phyloP scores from a whole-genome alignment of 1,140 invertebrate species.

The Drosophila albomicans region DNA sequence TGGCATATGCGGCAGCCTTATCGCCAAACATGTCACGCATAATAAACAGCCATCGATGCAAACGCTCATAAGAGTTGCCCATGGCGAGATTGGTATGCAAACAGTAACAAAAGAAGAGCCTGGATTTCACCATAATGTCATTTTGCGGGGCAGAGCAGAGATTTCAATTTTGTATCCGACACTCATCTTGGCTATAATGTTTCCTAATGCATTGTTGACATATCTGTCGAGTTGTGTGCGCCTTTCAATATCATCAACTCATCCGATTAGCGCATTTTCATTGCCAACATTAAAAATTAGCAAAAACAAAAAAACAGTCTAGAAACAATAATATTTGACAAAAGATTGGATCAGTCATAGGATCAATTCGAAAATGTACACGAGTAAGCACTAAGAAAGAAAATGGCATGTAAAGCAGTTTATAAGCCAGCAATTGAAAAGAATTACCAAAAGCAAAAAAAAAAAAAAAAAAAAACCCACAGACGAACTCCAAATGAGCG shows the following conservation, averaged over 20 bases:
- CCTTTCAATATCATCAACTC: conserved; percentile 1
- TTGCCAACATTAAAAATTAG: background rate
- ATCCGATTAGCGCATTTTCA: background rate
- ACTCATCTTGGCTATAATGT: conserved; percentile 12
- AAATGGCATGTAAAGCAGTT: conserved; percentile 70
- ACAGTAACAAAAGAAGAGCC: conserved; percentile 48
- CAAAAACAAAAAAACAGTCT: background rate
- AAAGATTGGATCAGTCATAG: background rate
- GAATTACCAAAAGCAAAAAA: conserved; percentile 60
- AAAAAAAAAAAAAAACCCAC: conserved; percentile 1
- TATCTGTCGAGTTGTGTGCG: background rate
- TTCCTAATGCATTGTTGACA: conserved; percentile 12
- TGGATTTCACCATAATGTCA: conserved; percentile 39
- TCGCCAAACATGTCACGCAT: conserved; percentile 63
- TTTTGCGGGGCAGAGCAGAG: conserved; percentile 41
- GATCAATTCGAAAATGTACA: background rate
- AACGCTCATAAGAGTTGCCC: conserved; percentile 54
- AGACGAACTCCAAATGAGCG: conserved; percentile 39
- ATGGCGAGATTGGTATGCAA: conserved; percentile 75
- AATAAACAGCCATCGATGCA: conserved; percentile 61
- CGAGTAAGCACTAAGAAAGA: conserved; percentile 11
- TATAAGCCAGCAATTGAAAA: conserved; percentile 77
- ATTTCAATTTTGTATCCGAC: conserved; percentile 65
- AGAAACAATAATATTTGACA: background rate
- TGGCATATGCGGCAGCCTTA: conserved; percentile 68